Evolutionary conservation across 2,797 vertebrate genomes (phyloP), one percentile per base, ranked within the genome.

Genomic region (Xenentodon cancila): DNA sequence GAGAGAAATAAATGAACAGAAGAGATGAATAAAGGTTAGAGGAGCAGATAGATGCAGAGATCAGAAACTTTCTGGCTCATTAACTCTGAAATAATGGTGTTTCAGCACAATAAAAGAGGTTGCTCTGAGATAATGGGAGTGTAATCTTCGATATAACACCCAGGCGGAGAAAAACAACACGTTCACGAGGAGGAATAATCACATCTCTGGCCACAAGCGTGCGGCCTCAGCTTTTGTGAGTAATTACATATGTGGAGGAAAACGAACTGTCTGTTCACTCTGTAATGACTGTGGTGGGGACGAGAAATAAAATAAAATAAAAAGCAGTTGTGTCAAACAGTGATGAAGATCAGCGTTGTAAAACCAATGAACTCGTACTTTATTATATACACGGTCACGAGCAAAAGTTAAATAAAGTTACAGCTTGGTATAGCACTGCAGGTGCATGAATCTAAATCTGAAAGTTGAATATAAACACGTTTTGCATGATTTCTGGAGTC

Each of bases 1-100:
- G 43, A 49, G 43, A 49, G 5, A 17, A 42, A 47, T 8, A 43
- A 17, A 30, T 6, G 16, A 5, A 19, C n/a, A 0, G 0, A 53
- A 9, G 20, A 16, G 16, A 18, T 17, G 13, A 27, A 22, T 15
- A 30, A 48, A 30, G 40, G 61, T 59, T 52, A 7, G 48, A 9
- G 21, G 20, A 22, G 27, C 21, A 20, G 45, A 37, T 18, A 11
- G 20, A 52, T 1, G 32, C n/a, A 51, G 32, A 68, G 61, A 55
- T 27, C 60, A 71, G 43, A 72, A 69, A 70, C 67, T n/a, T 83
- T 87, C 50, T 51, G 68, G n/a, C 37, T 81, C 78, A 85, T 84
- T 85, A 79, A 57, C 69, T 54, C 51, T 47, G 42, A 32, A 68
- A 73, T 55, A n/a, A 64, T 54, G 6, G 64, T 54, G 60, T 65